Percentiles rank a stretch among this genome's conserved stretches.
phyloP scores from a whole-genome alignment of 2,888 invertebrate species.

The Pollenia griseotomentosa region DNA sequence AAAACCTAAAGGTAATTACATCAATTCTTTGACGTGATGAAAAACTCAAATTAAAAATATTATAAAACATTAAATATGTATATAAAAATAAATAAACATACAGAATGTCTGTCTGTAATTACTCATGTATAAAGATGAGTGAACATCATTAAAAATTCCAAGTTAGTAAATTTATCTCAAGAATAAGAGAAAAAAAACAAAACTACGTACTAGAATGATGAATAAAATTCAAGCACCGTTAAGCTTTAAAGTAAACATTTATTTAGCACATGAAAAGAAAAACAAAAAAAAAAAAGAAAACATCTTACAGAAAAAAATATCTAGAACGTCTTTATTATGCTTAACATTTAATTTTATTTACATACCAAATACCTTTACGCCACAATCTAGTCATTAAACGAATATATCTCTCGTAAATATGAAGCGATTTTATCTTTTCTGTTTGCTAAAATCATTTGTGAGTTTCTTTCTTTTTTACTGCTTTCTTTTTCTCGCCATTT shows the following conservation, averaged over 20 bases:
- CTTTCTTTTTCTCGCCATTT: conserved; percentile 3
- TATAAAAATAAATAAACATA: neutral
- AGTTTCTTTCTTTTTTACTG: neutral
- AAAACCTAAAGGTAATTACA: conserved; percentile 62
- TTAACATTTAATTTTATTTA: conserved; percentile 38
- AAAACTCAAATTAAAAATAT: conserved; percentile 30
- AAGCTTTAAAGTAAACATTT: conserved; percentile 55
- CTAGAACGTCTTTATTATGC: conserved; percentile 58
- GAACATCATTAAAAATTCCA: conserved; percentile 57
- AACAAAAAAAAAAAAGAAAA: neutral
- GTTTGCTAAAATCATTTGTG: conserved; percentile 39
- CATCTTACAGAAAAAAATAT: neutral
- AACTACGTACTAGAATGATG: neutral
- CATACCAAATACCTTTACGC: conserved; percentile 34
- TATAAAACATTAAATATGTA: neutral
- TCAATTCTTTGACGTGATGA: conserved; percentile 52
- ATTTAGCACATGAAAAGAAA: conserved; percentile 53
- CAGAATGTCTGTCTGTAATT: neutral
- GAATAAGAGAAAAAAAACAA: neutral
- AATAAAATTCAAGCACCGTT: conserved; percentile 55
- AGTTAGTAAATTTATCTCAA: conserved; percentile 7
- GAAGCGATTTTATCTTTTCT: conserved; percentile 11
- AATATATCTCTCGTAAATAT: neutral
- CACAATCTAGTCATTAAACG: neutral
- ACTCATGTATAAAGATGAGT: conserved; percentile 3